Conservation (phyloP, 2,797 vertebrate genomes). For the Smutsia temminckii region DNA sequence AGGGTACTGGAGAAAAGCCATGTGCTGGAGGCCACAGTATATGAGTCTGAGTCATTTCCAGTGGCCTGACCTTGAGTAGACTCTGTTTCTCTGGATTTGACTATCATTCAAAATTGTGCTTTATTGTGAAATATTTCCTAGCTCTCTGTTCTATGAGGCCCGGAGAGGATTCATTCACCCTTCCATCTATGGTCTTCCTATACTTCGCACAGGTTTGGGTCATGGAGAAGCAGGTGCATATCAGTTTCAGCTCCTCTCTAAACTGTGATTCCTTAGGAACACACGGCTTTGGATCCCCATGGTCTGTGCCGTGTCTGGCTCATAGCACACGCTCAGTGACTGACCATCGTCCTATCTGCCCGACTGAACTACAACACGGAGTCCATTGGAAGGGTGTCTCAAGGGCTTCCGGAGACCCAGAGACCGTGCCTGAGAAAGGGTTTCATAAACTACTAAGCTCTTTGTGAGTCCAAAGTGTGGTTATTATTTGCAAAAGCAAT, state of each 20-base stretch:
- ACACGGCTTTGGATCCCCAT: no score
- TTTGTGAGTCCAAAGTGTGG: neutral
- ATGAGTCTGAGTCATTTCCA: neutral
- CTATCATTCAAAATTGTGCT: neutral
- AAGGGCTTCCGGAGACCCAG: neutral
- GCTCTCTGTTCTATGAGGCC: neutral
- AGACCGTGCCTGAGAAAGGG: no score
- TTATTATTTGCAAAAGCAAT: neutral
- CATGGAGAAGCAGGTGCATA: neutral
- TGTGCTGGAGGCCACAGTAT: neutral
- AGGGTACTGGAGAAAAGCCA: neutral
- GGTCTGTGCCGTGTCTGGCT: neutral
- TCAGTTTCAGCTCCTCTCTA: neutral
- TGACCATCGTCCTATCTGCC: no score
- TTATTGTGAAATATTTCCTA: neutral
- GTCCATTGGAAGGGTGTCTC: fast-evolving
- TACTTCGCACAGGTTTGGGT: neutral
- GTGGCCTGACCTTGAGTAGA: neutral
- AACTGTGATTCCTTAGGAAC: neutral
- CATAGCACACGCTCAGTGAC: neutral
- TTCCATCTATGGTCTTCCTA: neutral
- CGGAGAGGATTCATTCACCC: neutral
- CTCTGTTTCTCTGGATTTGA: neutral
- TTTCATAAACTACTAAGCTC: neutral
- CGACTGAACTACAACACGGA: neutral